Evolutionary conservation across 37 sponge, comb jelly and placozoan genomes (phyloP).

Genomic region (Chondrosia reniformis): DNA sequence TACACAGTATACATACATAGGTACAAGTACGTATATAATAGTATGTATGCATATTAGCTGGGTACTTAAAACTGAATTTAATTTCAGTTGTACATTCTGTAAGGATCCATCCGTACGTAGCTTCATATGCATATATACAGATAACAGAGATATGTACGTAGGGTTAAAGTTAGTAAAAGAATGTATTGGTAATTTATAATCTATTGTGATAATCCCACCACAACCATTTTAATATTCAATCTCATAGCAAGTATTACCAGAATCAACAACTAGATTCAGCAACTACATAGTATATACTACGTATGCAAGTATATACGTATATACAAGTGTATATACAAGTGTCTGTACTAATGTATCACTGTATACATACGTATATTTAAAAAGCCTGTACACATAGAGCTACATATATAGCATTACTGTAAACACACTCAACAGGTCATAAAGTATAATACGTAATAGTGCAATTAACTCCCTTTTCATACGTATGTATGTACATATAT

Average conservation of each 20-base stretch:
- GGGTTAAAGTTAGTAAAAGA: no score
- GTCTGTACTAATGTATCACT: no score
- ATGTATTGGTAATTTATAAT: no score
- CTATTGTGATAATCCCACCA: no score
- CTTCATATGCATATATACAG: no score
- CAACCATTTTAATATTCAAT: no score
- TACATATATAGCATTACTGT: not conserved
- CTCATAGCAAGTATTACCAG: no score
- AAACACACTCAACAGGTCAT: not conserved
- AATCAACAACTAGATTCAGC: no score
- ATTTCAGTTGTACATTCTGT: no score
- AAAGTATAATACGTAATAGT: not conserved
- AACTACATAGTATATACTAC: not conserved
- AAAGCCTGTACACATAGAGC: not conserved
- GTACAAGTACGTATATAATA: not conserved
- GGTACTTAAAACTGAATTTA: no score
- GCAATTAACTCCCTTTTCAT: not conserved
- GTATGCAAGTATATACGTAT: not conserved
- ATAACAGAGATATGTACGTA: no score
- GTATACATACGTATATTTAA: not conserved
- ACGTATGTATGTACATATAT: not conserved
- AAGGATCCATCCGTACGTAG: no score
- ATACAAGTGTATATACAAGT: conserved; percentile 10
- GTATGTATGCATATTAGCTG: not conserved
- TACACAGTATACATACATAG: not conserved